Base-by-base conservation (phyloP, 1,140 invertebrate genomes). In the Panonychus citri region DNA sequence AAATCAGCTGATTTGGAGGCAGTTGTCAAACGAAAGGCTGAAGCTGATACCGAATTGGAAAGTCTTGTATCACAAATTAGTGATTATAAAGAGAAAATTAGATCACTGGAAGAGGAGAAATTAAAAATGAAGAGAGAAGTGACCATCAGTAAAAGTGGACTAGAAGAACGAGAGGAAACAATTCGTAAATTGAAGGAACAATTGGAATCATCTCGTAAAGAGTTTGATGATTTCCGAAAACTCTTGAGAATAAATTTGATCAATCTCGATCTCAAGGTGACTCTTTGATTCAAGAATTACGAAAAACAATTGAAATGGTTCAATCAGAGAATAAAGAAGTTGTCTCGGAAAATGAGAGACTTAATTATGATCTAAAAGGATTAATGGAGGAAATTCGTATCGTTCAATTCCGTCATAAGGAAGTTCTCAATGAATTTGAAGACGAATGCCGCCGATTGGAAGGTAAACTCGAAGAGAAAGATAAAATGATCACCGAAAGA, bases 351-450 rank as follows among this genome's bases (percentile, higher is more conserved):
- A 55, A 43, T 55, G 57, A 56, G 24, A 53, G 54, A 26, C 53
- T 62, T 8, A 48, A 54, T 40, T 26, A 55, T 25, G 57, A 61
- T 49, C 49, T 62, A 24, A 52, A 61, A 48, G 39, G 28, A 26
- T 43, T 49, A 15, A 43, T 34, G 13, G 24, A 43, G 2, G 25
- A 51, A 42, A 19, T 43, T 24, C 10, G n/a, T 34, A 43, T 17
- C 10, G 15, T 57, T 26, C 26, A 57, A 28, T n/a, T 26, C 5
- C 34, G 55, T 2, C 50, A 57, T 21, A 34, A 30, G 19, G 39
- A 61, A 56, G 54, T 59, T 15, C 24, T 62, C 8, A 57, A 61
- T 50, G 58, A 58, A 25, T 58, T 60, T 52, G 60, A 62, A 56
- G 54, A 59, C 19, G 59, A 57, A 54, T 57, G 56, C 25, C 56